Evolutionary conservation across 30 jellyfish, hydroid and myxozoan genomes (phyloP).

Genomic region (Aurelia aurita complex sp. Pacific): DNA sequence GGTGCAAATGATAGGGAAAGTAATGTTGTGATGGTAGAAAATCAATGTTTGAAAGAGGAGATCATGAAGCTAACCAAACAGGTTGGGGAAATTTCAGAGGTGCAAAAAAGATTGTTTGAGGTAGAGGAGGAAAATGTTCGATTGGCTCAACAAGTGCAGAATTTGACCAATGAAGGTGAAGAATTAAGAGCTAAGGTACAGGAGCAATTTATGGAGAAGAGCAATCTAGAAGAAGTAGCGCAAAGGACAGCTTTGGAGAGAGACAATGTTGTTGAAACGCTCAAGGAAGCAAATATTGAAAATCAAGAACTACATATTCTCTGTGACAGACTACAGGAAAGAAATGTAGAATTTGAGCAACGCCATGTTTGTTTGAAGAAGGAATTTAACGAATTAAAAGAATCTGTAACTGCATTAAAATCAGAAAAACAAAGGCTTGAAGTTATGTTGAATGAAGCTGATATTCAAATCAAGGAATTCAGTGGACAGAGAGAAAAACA

Average conservation of each 20-base stretch:
- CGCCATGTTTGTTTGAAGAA: background rate
- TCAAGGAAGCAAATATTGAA: background rate
- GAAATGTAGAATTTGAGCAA: background rate
- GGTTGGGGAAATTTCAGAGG: background rate
- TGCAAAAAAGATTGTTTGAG: background rate
- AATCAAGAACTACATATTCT: background rate
- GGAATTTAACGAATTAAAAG: too few species aligned
- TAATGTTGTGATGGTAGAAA: background rate
- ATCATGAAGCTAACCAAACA: constrained; percentile 1
- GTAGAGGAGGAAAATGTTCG: constrained; percentile 1
- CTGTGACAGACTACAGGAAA: background rate
- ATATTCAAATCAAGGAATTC: background rate
- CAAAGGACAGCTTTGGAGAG: background rate
- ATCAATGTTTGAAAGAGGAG: background rate
- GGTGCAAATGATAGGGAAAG: background rate
- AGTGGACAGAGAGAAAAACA: background rate
- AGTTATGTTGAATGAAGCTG: background rate
- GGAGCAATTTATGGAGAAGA: constrained; percentile 39
- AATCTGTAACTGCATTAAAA: too few species aligned
- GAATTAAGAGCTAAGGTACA: constrained; percentile 14
- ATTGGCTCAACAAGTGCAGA: constrained; percentile 12
- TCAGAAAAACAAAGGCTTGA: background rate
- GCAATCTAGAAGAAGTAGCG: background rate
- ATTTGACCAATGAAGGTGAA: background rate
- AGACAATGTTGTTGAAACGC: constrained; percentile 8